Conservation (phyloP, 2,888 invertebrate species). For the Uloborus plumipes region DNA sequence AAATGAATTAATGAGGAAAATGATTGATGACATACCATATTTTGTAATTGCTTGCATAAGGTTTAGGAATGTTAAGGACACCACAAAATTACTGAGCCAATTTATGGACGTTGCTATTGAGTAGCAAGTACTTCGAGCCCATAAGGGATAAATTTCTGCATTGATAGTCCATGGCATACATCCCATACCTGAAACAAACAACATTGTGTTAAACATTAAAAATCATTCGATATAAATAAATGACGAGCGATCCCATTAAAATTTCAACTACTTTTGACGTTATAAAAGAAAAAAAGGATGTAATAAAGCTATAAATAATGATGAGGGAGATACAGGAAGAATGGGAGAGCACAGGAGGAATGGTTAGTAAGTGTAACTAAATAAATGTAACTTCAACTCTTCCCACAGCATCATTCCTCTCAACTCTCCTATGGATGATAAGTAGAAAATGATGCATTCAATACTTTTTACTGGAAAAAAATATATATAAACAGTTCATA, state of each 20-base stretch:
- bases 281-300: too few relatives aligned
- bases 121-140: conserved; percentile 74
- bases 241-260: neutral
- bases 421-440: too few relatives aligned
- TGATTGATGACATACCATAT: conserved; percentile 70
- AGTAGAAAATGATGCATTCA: too few relatives aligned
- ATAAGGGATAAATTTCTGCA: conserved; percentile 75
- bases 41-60: conserved; percentile 72
- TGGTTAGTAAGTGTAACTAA: too few relatives aligned
- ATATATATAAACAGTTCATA: too few relatives aligned
- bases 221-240: neutral
- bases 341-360: too few relatives aligned
- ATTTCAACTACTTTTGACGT: neutral
- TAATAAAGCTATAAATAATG: too few relatives aligned
- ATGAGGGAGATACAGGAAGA: too few relatives aligned
- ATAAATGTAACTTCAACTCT: too few relatives aligned
- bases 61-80: conserved; percentile 74
- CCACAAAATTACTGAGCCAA: conserved; percentile 74
- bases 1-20: too few relatives aligned
- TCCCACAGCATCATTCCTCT: too few relatives aligned
- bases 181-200: conserved; percentile 72
- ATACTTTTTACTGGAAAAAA: too few relatives aligned
- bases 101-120: conserved; percentile 73
- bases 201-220: neutral
- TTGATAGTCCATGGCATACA: conserved; percentile 76